Evolutionary conservation across 2,113 vertebrate genomes (phyloP).

Genomic region (Oceanites oceanicus): DNA sequence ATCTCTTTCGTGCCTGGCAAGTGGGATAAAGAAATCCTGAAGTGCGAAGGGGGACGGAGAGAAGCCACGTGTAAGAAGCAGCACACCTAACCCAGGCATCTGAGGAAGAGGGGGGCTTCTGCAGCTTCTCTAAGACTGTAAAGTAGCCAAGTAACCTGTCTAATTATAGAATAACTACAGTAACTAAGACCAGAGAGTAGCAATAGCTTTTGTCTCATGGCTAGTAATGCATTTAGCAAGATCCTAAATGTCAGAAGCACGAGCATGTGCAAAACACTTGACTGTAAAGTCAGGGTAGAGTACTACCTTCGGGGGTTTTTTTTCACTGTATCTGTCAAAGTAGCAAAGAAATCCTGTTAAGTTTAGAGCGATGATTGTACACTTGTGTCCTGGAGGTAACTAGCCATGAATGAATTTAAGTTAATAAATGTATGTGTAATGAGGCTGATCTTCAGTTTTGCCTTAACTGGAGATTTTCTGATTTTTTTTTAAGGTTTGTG

Average conservation of each 20-base stretch:
- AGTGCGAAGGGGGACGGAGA: rapidly evolving
- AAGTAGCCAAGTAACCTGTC: not conserved
- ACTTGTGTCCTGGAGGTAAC: not conserved
- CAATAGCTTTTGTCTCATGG: not conserved
- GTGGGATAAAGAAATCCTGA: not conserved
- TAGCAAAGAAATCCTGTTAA: not conserved
- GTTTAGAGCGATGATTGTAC: not conserved
- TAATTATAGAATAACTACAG: not conserved
- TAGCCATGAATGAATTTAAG: not conserved
- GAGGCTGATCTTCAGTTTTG: not conserved
- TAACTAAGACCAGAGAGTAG: not conserved
- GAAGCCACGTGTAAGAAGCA: not conserved
- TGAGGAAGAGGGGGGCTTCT: not conserved
- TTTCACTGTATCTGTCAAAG: not conserved
- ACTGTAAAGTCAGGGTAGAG: not conserved
- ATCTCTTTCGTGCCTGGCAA: not conserved
- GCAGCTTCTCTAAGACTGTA: not conserved
- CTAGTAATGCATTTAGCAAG: not conserved
- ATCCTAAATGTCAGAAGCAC: not conserved
- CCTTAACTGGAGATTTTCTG: not conserved
- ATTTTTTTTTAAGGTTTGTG: not conserved
- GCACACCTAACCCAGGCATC: not conserved
- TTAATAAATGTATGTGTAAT: not conserved
- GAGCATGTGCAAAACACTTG: not conserved
- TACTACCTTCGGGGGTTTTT: not conserved